Base-by-base conservation (phyloP, 2,113 vertebrate species). In the Hemicordylus capensis region DNA sequence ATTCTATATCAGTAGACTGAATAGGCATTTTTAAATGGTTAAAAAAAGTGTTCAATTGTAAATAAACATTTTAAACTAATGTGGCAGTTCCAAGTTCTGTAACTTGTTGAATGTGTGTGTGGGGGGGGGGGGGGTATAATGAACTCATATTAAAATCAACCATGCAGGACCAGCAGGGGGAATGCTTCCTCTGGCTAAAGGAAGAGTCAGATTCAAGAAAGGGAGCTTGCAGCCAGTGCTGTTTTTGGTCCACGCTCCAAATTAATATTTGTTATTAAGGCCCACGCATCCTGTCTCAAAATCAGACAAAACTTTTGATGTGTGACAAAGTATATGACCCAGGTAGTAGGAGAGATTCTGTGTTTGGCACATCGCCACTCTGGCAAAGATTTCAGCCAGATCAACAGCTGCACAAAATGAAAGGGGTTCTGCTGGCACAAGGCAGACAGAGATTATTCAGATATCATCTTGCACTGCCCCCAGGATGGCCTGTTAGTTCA, bases 391-490 rank as follows among this genome's bases (percentile, higher is more conserved):
- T 91, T 78, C 81, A 94, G 90, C 93, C 93, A 93, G 85, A 92
- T 88, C 91, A 95, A 89, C 89, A 93, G 88, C 92, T 89, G 85
- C 76, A 83, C 80, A 85, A 81, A 93, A 92, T 78, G 85, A 87
- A 89, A 77, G 42, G 74, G 59, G 85, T 93, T 92, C 88, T 95
- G 93, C 95, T 96, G 96, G 94, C 92, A 37, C 63, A 89, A 94
- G 91, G 89, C 91, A 89, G 92, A 95, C 93, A 87, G 87, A 89
- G 93, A 92, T 95, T 93, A 95, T 95, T 95, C 94, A 93, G 86
- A 91, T 96, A 96, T 95, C 95, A 92, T 93, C 93, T 96, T 95
- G 91, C 93, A 75, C 86, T 96, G 94, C 93, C 95, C 94, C 96
- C 93, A 90, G 87, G 79, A 93, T 93, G 93, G 92, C 94, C 94